Evolutionary conservation across 2,113 vertebrate genomes (phyloP), one percentile per base, ranked within the genome.

Genomic region (Pica pica): DNA sequence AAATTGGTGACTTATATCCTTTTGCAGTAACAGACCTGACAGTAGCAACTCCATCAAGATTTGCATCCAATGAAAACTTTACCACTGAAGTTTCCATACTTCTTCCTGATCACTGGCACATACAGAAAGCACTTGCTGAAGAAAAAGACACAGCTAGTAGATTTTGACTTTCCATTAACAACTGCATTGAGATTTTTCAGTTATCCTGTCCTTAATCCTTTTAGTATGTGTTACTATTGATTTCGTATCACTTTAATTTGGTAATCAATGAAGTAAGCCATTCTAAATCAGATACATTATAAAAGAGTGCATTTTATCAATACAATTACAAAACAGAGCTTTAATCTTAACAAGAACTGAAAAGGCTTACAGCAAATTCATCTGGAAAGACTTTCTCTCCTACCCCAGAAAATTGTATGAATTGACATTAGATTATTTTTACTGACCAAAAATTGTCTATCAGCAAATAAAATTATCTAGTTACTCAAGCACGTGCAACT

Each of bases 221-320:
- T 97, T 94, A 96, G 89, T 93, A 94, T 7, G 86, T 94, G 95
- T 96, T 94, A 57, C 79, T 93, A 97, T 95, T 95, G 94, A 97
- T 97, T 95, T 96, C 95, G 69, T 93, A 96, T 94, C 94, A 96
- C 93, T 96, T 95, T 89, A 95, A 97, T 96, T 97, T 96, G 93
- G 77, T 87, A 96, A 96, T 97, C 94, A 91, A 97, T 96, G 78
- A 91, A 95, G 73, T 90, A 92, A 89, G 89, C 74, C 94, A 89
- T 82, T 96, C 95, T 95, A 97, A 94, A 94, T 94, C 89, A 95
- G 93, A 95, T 95, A 91, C 67, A 90, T 93, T 94, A 93, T 89
- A 95, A 91, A 89, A 95, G 69, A 95, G 73, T 87, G 53, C 81
- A 87, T 96, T 96, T 95, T 86, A 95, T 97, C 96, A 95, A 96